These are phyloP conservation scores for Polyommatus iphigenia DNA, from an alignment of 2,888 invertebrate genomes.

Conservation along the genomic window DNA sequence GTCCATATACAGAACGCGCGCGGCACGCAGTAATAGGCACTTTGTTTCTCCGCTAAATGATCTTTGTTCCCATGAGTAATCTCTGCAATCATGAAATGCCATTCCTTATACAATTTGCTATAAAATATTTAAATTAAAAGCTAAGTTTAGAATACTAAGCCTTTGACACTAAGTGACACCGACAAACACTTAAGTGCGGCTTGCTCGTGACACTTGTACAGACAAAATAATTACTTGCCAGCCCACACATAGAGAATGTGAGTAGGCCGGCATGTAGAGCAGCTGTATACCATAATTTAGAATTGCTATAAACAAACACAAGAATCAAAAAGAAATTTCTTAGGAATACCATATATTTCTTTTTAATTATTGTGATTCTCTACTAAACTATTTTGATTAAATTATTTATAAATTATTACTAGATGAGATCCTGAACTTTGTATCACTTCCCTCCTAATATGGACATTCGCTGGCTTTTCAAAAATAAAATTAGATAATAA, in stretches of 20 bases:
- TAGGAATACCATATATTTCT: no score
- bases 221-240: background rate
- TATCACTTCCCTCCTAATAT: no score
- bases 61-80: constrained; percentile 29
- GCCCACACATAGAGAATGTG: background rate
- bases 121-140: constrained; percentile 1
- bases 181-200: background rate
- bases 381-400: no score
- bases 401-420: no score
- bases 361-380: no score
- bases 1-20: background rate
- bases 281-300: no score
- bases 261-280: no score
- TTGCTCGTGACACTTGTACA: background rate
- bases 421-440: no score
- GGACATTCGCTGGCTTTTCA: no score
- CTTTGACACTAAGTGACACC: background rate
- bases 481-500: no score
- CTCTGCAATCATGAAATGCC: constrained; percentile 28
- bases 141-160: background rate
- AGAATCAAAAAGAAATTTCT: no score
- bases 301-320: no score
- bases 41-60: background rate
- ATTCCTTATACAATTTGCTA: background rate
- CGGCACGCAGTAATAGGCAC: constrained; percentile 11